Percentiles rank a stretch among this genome's conserved stretches.
phyloP scores from a whole-genome alignment of 1,140 invertebrate genomes.

The Antheraea mylitta region DNA sequence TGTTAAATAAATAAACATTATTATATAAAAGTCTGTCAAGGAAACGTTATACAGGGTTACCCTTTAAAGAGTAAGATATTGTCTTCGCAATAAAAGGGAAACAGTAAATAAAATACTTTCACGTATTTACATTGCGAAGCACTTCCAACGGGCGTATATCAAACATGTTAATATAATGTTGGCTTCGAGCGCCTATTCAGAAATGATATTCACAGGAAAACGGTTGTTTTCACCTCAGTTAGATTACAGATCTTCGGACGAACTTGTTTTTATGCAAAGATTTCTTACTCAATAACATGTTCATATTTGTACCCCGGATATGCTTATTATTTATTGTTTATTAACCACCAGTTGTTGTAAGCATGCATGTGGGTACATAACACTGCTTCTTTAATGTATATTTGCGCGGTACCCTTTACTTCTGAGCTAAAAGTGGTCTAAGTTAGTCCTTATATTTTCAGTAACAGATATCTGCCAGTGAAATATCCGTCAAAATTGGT shows the following conservation, averaged over 20 bases:
- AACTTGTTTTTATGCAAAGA: background rate
- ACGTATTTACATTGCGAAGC: slow-evolving; percentile 20
- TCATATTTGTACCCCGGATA: too few relatives aligned
- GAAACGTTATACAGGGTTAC: background rate
- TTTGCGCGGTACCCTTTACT: too few relatives aligned
- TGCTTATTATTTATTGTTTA: too few relatives aligned
- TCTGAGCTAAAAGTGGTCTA: too few relatives aligned
- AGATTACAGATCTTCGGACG: background rate
- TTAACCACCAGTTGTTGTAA: too few relatives aligned
- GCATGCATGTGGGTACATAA: too few relatives aligned
- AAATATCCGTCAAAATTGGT: too few relatives aligned
- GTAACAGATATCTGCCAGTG: too few relatives aligned
- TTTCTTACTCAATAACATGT: background rate
- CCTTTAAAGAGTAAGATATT: slow-evolving; percentile 7
- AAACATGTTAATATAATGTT: slow-evolving; percentile 11
- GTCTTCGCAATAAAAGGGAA: slow-evolving; percentile 6
- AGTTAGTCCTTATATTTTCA: too few relatives aligned
- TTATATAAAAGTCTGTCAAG: background rate
- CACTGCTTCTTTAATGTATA: too few relatives aligned
- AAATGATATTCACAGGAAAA: background rate
- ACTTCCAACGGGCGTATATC: slow-evolving; percentile 18
- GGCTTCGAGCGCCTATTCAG: background rate
- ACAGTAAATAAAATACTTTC: slow-evolving; percentile 8
- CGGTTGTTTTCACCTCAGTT: slow-evolving; percentile 3
- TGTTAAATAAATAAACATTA: background rate